Base-by-base conservation (phyloP, 1,140 invertebrate species). In the Pachyrhynchus sulphureomaculatus region DNA sequence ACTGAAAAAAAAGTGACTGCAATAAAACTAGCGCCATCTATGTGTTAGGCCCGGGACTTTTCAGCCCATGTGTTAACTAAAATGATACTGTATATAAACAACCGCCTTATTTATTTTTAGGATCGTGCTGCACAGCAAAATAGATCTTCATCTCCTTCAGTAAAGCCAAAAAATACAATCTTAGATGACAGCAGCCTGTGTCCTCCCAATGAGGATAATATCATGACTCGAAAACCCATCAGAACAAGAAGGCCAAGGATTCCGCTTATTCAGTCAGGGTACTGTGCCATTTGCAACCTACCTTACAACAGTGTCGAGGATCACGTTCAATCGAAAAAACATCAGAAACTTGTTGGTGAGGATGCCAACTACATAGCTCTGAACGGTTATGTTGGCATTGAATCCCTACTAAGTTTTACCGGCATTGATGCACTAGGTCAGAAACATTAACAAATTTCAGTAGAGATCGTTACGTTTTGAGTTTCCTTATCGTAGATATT, bases 271-370 rank as follows among this genome's bases (percentile, higher is more conserved):
- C 78, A 80, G 66, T 80, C 80, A 44, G 88, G 88, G 45, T 89
- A 88, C 68, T 90, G 88, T 77, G 88, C 89, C 76, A 86, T 89
- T 72, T 90, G 88, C 72, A 86, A 85, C 66, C 73, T 82, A 34
- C 86, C 87, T 58, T 90, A 89, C 73, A 80, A 80, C 51, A 85
- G 84, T 67, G 72, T 88, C 12, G 79, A 79, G 1, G 79, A 85
- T 60, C 88, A 90, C 64, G 75, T 88, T 23, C 83, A 86, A 57
- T 87, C 84, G n/a, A 85, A 87, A 44, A 83, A 86, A 67, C 88
- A 90, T 75, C 70, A 85, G 36, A 83, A 82, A 42, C 88, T 89
- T 70, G 85, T 88, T 23, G 81, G 83, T 45, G 87, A 89, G 69
- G 81, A 84, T 61, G 81, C 83, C 37, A 90, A 89, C 72, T 90